phyloP scores from a whole-genome alignment of 2,888 invertebrate genomes.

The Philaethria dido region DNA sequence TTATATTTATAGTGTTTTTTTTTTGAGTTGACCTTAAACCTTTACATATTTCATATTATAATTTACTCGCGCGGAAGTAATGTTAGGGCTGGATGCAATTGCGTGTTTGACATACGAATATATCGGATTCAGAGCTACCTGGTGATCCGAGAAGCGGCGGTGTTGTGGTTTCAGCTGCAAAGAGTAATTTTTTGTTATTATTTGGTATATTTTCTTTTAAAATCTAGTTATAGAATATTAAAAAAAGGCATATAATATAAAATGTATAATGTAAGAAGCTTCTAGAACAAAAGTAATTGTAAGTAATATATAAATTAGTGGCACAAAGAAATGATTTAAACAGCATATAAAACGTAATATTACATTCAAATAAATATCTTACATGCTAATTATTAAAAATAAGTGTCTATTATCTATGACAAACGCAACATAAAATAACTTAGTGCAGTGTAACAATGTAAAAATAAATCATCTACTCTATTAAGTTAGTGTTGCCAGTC shows the following conservation, averaged over 20 bases:
- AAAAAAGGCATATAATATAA: background rate
- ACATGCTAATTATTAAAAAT: background rate
- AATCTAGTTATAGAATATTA: background rate
- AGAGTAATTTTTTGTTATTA: background rate
- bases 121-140: conserved; percentile 66
- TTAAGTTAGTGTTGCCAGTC: background rate
- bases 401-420: background rate
- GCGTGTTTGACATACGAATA: conserved; percentile 73
- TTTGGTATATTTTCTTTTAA: background rate
- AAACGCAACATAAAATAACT: background rate
- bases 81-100: conserved; percentile 76
- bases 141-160: conserved; percentile 70
- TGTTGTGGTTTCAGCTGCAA: conserved; percentile 72
- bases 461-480: background rate
- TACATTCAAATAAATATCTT: background rate
- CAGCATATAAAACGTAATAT: background rate
- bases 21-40: background rate
- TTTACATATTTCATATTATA: too few species aligned
- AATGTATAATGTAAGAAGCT: too few species aligned
- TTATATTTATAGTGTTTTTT: conserved; percentile 49
- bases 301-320: too few species aligned
- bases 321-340: background rate
- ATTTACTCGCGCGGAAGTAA: conserved; percentile 56
- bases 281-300: too few species aligned
- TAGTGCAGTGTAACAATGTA: background rate